Percentiles rank a stretch among this genome's conserved stretches.
Conservation (phyloP, 2,888 invertebrate species). For the Coelinius sp. region DNA sequence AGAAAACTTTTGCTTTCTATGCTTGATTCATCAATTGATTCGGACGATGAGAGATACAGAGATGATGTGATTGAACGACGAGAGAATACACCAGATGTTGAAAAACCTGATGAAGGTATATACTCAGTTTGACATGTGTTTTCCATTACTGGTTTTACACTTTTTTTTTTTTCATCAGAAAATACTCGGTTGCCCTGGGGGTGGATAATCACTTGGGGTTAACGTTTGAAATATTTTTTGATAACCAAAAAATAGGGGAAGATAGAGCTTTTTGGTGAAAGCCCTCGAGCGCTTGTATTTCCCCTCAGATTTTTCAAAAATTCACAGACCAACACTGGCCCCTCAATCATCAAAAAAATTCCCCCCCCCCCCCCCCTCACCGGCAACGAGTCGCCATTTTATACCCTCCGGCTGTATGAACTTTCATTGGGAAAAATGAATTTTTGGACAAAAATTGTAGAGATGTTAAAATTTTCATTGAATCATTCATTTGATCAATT, state of each 20-base stretch:
- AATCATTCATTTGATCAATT: neutral
- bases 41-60: conserved; percentile 57
- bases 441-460: neutral
- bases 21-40: conserved; percentile 58
- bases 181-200: neutral
- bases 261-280: neutral
- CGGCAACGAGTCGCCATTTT: neutral
- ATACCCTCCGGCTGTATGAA: neutral
- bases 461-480: neutral
- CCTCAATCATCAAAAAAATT: neutral
- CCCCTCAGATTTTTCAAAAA: neutral
- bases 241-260: neutral
- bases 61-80: conserved; percentile 32
- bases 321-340: conserved; percentile 8
- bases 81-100: conserved; percentile 6
- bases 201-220: neutral
- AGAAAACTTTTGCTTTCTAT: conserved; percentile 64
- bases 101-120: conserved; percentile 7
- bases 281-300: conserved; percentile 4
- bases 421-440: neutral
- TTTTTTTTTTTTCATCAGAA: neutral
- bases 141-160: neutral
- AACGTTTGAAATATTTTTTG: conserved; percentile 1
- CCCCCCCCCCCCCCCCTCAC: neutral
- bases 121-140: neutral